phyloP scores from a whole-genome alignment of 37 sponge, comb jelly and placozoan species.

The Cladorhizidae sp. region DNA sequence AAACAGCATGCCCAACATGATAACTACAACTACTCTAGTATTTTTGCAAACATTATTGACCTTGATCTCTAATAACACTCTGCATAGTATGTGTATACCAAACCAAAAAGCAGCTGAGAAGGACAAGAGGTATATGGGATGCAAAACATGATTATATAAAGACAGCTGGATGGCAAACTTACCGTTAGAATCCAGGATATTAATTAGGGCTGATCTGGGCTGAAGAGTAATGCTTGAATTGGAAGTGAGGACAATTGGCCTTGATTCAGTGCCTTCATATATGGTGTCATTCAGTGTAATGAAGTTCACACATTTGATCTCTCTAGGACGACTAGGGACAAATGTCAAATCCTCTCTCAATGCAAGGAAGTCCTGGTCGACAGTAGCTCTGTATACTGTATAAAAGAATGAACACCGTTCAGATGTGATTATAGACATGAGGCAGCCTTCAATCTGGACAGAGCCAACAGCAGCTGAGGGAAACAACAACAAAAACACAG shows the following conservation, averaged over 20 bases:
- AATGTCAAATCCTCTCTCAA: neutral
- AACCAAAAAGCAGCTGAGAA: no score
- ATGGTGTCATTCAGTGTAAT: neutral
- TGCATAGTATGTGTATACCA: no score
- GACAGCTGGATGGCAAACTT: neutral
- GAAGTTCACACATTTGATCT: neutral
- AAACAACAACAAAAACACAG: neutral
- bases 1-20: no score
- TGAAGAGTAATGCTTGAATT: neutral
- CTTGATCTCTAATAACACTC: no score
- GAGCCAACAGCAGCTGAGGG: neutral
- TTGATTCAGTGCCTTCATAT: conserved; percentile 9
- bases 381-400: neutral
- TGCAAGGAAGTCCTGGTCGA: neutral
- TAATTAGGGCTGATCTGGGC: neutral
- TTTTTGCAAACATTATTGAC: no score
- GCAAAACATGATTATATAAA: no score
- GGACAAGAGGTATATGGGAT: no score
- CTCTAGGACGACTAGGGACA: neutral
- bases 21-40: no score
- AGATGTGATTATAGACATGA: neutral
- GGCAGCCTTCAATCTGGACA: neutral
- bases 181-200: neutral
- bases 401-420: neutral
- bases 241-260: neutral